phyloP scores from a whole-genome alignment of 2,797 vertebrate species.

The Ficedula albicollis region DNA sequence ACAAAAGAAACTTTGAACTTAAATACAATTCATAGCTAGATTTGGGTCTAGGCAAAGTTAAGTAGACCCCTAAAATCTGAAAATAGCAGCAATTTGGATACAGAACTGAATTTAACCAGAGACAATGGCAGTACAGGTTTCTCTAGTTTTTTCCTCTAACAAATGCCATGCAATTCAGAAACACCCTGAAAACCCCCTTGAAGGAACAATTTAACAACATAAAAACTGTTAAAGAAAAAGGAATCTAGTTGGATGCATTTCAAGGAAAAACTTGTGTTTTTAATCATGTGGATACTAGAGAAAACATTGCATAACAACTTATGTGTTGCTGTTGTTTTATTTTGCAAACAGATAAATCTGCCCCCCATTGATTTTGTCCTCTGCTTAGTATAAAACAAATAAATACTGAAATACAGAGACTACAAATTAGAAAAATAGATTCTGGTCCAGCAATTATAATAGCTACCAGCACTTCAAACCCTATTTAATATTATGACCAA shows the following conservation, averaged over 20 bases:
- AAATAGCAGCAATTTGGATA: background rate
- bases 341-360: background rate
- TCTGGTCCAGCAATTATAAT: background rate
- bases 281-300: slow-evolving; percentile 21
- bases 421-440: background rate
- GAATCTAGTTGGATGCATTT: background rate
- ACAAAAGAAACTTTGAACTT: background rate
- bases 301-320: slow-evolving; percentile 37
- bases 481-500: background rate
- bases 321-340: background rate
- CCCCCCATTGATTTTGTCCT: background rate
- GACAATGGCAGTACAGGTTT: background rate
- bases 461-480: background rate
- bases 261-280: slow-evolving; percentile 46
- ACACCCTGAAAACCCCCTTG: background rate
- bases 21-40: background rate
- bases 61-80: background rate
- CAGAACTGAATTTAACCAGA: background rate
- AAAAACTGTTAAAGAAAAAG: slow-evolving; percentile 9
- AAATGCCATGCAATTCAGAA: background rate
- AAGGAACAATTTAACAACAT: background rate
- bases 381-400: background rate
- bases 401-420: background rate
- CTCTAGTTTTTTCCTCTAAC: background rate
- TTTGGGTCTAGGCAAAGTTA: background rate